Evolutionary conservation across 2,888 invertebrate species (phyloP).

Genomic region (Aromia moschata): DNA sequence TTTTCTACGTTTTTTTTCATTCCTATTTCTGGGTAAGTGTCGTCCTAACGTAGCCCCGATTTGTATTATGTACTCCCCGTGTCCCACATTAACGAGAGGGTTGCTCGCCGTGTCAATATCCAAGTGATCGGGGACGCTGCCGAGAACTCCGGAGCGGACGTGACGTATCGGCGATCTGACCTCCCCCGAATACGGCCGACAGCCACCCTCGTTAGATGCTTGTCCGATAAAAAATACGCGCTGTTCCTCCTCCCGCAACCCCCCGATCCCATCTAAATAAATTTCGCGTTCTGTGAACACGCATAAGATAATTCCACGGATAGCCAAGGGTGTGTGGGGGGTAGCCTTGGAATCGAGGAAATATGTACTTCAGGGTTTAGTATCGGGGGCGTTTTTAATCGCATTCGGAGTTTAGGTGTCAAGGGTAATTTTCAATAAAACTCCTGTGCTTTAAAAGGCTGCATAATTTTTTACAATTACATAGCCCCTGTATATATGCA

Average conservation of each 20-base stretch:
- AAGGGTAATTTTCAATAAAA: too few species aligned
- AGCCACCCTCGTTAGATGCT: constrained; percentile 56
- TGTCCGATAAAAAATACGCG: constrained; percentile 57
- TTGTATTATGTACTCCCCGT: constrained; percentile 10
- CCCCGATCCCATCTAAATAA: constrained; percentile 29
- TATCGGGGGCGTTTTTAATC: too few species aligned
- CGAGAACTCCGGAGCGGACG: constrained; percentile 54
- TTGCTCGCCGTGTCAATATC: constrained; percentile 49
- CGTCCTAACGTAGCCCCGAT: too few species aligned
- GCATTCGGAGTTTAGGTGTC: too few species aligned
- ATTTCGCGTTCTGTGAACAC: constrained; percentile 42
- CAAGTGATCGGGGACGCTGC: constrained; percentile 49
- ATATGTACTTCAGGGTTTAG: too few species aligned
- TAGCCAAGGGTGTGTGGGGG: constrained; percentile 31
- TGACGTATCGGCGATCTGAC: constrained; percentile 62
- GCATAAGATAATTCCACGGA: constrained; percentile 45
- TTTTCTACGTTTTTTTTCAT: too few species aligned
- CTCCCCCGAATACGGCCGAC: constrained; percentile 46
- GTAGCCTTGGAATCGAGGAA: too few species aligned
- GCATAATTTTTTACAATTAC: too few species aligned
- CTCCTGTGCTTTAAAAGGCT: too few species aligned
- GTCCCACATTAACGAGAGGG: constrained; percentile 20
- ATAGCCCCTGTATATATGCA: too few species aligned
- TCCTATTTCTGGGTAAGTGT: too few species aligned
- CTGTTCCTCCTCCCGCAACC: constrained; percentile 22